A percentile compares a stretch with the other conserved stretches of the same genome.
phyloP scores from a whole-genome alignment of 2,797 vertebrate genomes.

The Scolopax rusticola region DNA sequence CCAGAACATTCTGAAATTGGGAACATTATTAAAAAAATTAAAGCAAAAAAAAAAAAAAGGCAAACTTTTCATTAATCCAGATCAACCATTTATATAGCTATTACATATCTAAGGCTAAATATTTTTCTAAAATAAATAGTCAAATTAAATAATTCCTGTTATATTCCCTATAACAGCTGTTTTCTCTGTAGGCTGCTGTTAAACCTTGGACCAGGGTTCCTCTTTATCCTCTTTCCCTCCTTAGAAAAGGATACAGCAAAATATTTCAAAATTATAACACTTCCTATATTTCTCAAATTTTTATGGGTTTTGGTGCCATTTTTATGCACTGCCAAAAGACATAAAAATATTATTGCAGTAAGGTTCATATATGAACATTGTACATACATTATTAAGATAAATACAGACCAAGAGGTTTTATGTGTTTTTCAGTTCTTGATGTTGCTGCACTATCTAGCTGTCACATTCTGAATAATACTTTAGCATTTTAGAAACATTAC shows the following conservation, averaged over 20 bases:
- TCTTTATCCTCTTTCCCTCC: background rate
- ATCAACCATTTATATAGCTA: background rate
- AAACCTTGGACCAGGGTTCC: background rate
- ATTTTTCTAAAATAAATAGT: background rate
- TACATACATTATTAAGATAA: conserved; percentile 12
- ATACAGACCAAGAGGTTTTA: background rate
- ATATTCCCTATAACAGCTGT: background rate
- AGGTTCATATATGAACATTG: background rate
- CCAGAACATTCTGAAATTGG: background rate
- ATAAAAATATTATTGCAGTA: background rate
- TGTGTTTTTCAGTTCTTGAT: conserved; percentile 3
- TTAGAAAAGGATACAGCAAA: background rate
- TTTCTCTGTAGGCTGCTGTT: background rate
- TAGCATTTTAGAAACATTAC: conserved; percentile 28
- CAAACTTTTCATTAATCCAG: background rate
- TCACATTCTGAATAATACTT: conserved; percentile 22
- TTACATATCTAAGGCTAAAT: background rate
- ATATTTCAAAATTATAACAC: background rate
- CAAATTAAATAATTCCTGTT: background rate
- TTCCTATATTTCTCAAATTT: background rate
- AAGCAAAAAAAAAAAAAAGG: background rate
- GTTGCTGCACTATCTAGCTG: background rate
- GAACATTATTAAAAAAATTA: background rate
- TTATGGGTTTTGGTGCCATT: background rate
- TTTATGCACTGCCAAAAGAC: background rate